These are phyloP conservation scores for Xenentodon cancila DNA, from an alignment of 2,797 vertebrate species.

Conservation along the genomic window DNA sequence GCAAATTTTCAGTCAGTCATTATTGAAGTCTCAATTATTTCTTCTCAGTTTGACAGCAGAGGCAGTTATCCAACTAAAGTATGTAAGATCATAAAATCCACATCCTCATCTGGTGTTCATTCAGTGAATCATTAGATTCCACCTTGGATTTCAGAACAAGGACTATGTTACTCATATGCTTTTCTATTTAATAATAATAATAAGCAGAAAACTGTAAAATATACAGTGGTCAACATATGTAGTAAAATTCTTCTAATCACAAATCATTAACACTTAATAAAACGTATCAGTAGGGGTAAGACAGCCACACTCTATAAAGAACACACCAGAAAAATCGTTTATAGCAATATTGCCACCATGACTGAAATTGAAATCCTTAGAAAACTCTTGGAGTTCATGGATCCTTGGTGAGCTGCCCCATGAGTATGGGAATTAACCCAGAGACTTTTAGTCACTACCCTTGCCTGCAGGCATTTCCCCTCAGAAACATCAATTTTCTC, in stretches of 20 bases:
- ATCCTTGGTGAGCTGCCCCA: constrained; percentile 26
- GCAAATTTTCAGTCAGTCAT: too few relatives aligned
- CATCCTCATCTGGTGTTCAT: too few relatives aligned
- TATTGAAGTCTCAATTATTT: too few relatives aligned
- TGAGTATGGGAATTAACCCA: constrained; percentile 56
- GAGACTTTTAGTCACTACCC: constrained; percentile 52
- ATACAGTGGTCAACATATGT: not conserved
- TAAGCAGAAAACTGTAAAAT: too few relatives aligned
- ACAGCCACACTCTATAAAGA: too few relatives aligned
- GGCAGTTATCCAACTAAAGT: too few relatives aligned
- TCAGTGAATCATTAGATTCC: too few relatives aligned
- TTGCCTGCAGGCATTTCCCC: constrained; percentile 46
- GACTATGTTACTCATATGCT: too few relatives aligned
- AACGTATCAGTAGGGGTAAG: not conserved
- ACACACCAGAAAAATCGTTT: not conserved
- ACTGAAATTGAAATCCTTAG: not conserved
- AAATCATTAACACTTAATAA: not conserved
- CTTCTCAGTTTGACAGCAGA: too few relatives aligned
- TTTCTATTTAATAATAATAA: too few relatives aligned
- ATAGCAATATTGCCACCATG: constrained; percentile 24
- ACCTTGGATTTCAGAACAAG: too few relatives aligned
- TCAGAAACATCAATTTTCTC: constrained; percentile 60
- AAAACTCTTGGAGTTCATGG: constrained; percentile 32
- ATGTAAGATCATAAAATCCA: too few relatives aligned
- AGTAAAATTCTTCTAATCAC: not conserved